phyloP scores from a whole-genome alignment of 1,140 invertebrate genomes.

The Agrilus planipennis region DNA sequence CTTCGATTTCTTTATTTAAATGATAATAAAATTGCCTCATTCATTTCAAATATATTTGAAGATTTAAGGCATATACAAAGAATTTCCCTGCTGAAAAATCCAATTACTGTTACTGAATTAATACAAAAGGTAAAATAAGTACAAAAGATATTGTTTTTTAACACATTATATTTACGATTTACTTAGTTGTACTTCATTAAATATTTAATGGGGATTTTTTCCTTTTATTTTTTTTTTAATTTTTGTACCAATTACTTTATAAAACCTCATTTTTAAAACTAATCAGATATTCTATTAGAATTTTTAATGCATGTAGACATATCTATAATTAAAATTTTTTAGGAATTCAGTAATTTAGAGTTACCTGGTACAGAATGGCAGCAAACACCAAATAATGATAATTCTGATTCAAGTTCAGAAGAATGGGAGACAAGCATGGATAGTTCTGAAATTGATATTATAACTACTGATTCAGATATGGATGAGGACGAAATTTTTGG shows the following conservation, averaged over 20 bases:
- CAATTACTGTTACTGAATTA: slow-evolving; percentile 33
- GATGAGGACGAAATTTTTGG: slow-evolving; percentile 22
- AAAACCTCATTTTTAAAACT: slow-evolving; percentile 15
- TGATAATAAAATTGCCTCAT: slow-evolving; percentile 35
- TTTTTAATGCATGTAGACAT: slow-evolving; percentile 12
- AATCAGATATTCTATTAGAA: slow-evolving; percentile 16
- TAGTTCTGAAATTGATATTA: slow-evolving; percentile 44
- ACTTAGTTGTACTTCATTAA: too few species aligned
- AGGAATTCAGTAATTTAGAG: slow-evolving; percentile 26
- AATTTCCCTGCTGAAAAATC: slow-evolving; percentile 40
- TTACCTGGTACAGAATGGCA: slow-evolving; percentile 15
- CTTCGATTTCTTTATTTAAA: slow-evolving; percentile 43
- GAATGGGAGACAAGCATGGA: slow-evolving; percentile 48
- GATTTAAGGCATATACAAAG: slow-evolving; percentile 33
- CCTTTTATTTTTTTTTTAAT: slow-evolving; percentile 23
- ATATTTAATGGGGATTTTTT: slow-evolving; percentile 24
- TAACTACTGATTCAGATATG: slow-evolving; percentile 26
- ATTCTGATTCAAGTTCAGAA: slow-evolving; percentile 35
- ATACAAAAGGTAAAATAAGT: slow-evolving; percentile 12
- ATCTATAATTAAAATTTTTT: slow-evolving; percentile 16
- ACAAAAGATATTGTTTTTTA: too few species aligned
- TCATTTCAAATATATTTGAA: slow-evolving; percentile 29
- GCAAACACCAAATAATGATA: slow-evolving; percentile 31
- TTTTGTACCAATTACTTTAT: slow-evolving; percentile 15
- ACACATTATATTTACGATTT: too few species aligned